Evolutionary conservation across 2,888 invertebrate genomes (phyloP), one percentile per base, ranked within the genome.

Genomic region (Hecatera dysodea): DNA sequence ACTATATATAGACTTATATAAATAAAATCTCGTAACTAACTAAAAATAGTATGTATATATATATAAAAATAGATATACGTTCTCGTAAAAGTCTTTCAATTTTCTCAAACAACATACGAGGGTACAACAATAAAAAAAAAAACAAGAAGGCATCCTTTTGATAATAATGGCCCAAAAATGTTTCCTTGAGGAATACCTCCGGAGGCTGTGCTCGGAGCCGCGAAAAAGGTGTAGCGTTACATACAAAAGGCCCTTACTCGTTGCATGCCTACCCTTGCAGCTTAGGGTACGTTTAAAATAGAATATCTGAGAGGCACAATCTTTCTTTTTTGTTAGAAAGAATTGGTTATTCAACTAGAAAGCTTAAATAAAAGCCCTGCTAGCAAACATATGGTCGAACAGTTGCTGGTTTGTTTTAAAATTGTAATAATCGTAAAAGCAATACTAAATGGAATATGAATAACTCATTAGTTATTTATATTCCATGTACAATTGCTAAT

Each of bases 171-270:
- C 44, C 68, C 60, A 50, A 64, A 73, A 59, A 80, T 80, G 67
- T 44, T 73, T 59, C 77, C 68, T 72, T 69, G 57, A 65, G 62
- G 67, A 72, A 72, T 78, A 68, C 56, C 70, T 70, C 64, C 59
- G 55, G 72, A 65, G 67, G 76, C 81, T 63, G 33, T 50, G 64
- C 80, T 76, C 71, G 80, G 71, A 68, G 65, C 71, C 81, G 79
- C 80, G 81, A 85, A 67, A 80, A 84, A 86, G 85, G 83, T 86
- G 77, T 86, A 84, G 80, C 75, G 72, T 81, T 80, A 79, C 81
- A 75, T 66, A 85, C 80, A 87, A 86, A 85, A 83, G 79, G 71
- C 75, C 77, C 53, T 63, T 78, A 74, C 67, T 73, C 62, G 75
- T 62, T 87, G 85, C 84, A 88, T 78, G 81, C 82, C 79, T 72